Conservation (phyloP, 2,888 invertebrate genomes). For the Gari tellinella region DNA sequence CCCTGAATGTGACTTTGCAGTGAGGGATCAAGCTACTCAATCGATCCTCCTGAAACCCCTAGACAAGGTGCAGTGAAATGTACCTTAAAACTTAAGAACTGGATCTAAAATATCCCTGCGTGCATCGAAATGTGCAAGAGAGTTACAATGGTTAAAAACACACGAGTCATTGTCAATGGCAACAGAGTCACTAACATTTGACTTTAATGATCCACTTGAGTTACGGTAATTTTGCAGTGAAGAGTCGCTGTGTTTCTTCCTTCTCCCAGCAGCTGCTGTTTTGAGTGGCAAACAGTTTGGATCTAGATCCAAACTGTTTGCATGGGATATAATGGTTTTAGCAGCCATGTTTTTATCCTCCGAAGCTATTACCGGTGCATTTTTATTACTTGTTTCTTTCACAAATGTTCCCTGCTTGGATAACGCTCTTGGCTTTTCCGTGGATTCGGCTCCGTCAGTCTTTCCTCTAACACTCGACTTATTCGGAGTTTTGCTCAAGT, state of each 20-base stretch:
- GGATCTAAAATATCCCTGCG: no score
- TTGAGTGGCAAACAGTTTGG: no score
- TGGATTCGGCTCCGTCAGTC: conserved; percentile 12
- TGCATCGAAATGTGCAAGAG: no score
- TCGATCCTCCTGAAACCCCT: no score
- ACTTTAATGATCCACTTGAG: conserved; percentile 59
- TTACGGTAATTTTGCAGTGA: conserved; percentile 43
- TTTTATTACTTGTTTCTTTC: conserved; percentile 88
- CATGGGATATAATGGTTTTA: no score
- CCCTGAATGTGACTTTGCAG: no score
- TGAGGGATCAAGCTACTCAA: no score
- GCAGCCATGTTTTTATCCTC: conserved; percentile 40
- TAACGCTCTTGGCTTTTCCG: conserved; percentile 73
- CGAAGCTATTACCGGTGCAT: conserved; percentile 65
- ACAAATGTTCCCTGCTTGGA: conserved; percentile 96
- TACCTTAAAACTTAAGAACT: no score
- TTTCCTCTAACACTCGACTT: conserved; percentile 25
- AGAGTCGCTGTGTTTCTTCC: conserved; percentile 54
- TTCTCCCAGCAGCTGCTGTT: conserved; percentile 49
- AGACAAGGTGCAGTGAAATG: no score
- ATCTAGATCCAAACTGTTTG: no score
- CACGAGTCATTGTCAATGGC: conserved; percentile 20
- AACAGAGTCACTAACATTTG: conserved; percentile 46
- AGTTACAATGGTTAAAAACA: no score
- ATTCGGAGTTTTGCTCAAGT: conserved; percentile 8